Conservation (phyloP, 2,797 vertebrate species). For the Pseudomugil gertrudae region DNA sequence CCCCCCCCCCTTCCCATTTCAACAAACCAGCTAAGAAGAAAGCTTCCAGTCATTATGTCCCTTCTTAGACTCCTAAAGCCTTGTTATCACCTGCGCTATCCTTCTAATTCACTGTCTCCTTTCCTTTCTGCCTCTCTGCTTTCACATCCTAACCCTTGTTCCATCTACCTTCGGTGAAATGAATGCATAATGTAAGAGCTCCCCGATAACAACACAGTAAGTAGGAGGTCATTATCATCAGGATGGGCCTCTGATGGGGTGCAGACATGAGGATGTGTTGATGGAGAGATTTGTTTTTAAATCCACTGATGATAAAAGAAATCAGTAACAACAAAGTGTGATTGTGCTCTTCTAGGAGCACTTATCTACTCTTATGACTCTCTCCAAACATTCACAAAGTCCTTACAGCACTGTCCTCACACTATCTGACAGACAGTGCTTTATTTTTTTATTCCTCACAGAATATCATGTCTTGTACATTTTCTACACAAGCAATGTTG, state of each 20-base stretch:
- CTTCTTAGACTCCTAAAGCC: slow-evolving; percentile 40
- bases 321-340: slow-evolving; percentile 33
- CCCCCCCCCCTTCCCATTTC: slow-evolving; percentile 30
- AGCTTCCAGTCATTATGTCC: slow-evolving; percentile 32
- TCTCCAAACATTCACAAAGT: slow-evolving; percentile 43
- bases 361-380: slow-evolving; percentile 61
- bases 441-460: not conserved
- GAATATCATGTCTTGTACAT: not conserved
- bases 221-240: slow-evolving; percentile 56
- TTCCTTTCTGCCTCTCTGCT: slow-evolving; percentile 24
- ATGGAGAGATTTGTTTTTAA: slow-evolving; percentile 78
- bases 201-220: slow-evolving; percentile 20
- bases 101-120: slow-evolving; percentile 45
- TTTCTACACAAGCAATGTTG: not conserved
- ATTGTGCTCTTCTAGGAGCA: slow-evolving; percentile 69
- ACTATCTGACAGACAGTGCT: too few relatives aligned
- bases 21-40: slow-evolving; percentile 44
- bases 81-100: slow-evolving; percentile 52
- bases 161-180: slow-evolving; percentile 27
- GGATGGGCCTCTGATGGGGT: slow-evolving; percentile 42
- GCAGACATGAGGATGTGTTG: slow-evolving; percentile 39
- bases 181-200: slow-evolving; percentile 47
- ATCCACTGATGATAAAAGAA: slow-evolving; percentile 64
- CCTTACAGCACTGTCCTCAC: too few relatives aligned
- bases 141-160: slow-evolving; percentile 37